These are phyloP conservation scores for Allolobophora icterica DNA, from an alignment of 2,888 invertebrate genomes.

Conservation along the genomic window DNA sequence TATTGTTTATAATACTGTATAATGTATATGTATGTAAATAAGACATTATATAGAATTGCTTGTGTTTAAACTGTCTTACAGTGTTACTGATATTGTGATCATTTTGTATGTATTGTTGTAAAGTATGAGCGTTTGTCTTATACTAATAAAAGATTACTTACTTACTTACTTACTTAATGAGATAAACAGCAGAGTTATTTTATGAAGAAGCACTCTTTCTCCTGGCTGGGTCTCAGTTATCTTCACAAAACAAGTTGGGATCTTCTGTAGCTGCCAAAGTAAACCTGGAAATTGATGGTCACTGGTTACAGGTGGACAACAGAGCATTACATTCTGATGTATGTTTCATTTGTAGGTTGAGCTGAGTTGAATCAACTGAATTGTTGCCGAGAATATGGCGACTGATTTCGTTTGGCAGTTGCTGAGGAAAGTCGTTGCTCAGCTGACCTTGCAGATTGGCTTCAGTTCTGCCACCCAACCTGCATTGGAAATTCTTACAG, in stretches of 20 bases:
- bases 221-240: not conserved
- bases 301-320: not conserved
- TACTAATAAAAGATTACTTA: too few species aligned
- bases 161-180: too few species aligned
- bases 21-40: too few species aligned
- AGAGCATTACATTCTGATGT: not conserved
- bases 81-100: too few species aligned
- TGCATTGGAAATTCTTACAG: not conserved
- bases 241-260: not conserved
- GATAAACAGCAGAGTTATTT: not conserved
- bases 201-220: not conserved
- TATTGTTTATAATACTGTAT: too few species aligned
- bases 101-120: too few species aligned
- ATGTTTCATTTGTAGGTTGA: not conserved
- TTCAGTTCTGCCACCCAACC: not conserved
- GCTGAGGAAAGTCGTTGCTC: not conserved
- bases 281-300: not conserved
- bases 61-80: too few species aligned
- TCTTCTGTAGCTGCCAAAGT: not conserved
- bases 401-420: not conserved
- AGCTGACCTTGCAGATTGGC: not conserved
- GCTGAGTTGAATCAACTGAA: not conserved
- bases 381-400: not conserved
- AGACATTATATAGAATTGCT: too few species aligned
- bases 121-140: too few species aligned